phyloP scores from a whole-genome alignment of 2,113 vertebrate species.

The Albula glossodonta region DNA sequence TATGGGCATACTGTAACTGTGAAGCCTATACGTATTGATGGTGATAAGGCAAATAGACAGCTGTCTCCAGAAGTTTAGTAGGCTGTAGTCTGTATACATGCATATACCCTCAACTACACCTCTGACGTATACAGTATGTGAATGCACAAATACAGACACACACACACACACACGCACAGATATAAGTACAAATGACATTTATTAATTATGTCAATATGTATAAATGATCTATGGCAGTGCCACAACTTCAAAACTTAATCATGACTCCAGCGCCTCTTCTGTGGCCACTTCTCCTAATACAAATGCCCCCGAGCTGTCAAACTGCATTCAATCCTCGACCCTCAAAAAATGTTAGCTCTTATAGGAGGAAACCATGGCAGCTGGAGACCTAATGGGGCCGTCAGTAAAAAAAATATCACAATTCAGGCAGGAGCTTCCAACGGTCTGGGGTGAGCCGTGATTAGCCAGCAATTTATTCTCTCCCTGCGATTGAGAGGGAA shows the following conservation, averaged over 20 bases:
- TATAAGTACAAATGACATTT: too few relatives aligned
- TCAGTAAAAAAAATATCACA: slow-evolving; percentile 54
- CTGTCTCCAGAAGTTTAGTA: too few relatives aligned
- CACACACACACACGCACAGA: too few relatives aligned
- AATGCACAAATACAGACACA: too few relatives aligned
- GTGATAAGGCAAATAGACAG: too few relatives aligned
- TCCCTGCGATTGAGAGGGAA: slow-evolving; percentile 57
- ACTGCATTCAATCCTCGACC: neutral
- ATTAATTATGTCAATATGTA: too few relatives aligned
- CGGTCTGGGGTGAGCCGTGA: slow-evolving; percentile 53
- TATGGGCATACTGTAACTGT: too few relatives aligned
- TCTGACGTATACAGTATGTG: too few relatives aligned
- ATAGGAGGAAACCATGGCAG: slow-evolving; percentile 6
- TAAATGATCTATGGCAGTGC: neutral
- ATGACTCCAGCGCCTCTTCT: neutral
- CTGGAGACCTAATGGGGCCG: slow-evolving; percentile 48
- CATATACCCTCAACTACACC: too few relatives aligned
- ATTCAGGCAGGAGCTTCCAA: slow-evolving; percentile 51
- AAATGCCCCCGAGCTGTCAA: neutral
- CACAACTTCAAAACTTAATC: neutral
- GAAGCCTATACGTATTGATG: too few relatives aligned
- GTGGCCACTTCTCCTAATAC: neutral
- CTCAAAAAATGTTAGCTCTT: neutral
- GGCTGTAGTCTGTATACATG: too few relatives aligned
- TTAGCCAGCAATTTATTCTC: slow-evolving; percentile 74